Evolutionary conservation across 2,113 vertebrate species (phyloP).

Genomic region (Thamnaconus septentrionalis): DNA sequence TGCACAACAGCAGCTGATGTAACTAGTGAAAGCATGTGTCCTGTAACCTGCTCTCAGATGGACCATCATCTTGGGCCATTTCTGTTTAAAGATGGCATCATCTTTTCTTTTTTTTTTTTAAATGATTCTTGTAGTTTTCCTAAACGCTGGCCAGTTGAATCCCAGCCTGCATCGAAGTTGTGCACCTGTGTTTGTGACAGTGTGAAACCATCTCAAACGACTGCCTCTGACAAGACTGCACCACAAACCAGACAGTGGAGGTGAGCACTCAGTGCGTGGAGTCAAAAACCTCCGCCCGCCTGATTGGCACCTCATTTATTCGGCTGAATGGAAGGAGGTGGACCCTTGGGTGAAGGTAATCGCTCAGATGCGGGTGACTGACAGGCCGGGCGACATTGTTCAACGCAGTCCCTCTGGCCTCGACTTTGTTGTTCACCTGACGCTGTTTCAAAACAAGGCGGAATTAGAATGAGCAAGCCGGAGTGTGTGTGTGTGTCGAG

Average conservation of each 20-base stretch:
- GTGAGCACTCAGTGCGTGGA: conserved; percentile 32
- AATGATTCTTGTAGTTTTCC: no score
- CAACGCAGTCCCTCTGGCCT: conserved; percentile 44
- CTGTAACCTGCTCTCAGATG: no score
- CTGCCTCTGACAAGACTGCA: conserved; percentile 32
- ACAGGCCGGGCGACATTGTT: conserved; percentile 31
- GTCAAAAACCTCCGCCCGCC: conserved; percentile 28
- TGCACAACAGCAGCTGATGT: no score
- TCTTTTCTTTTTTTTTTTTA: no score
- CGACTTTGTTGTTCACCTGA: conserved; percentile 36
- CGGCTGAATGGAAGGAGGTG: conserved; percentile 56
- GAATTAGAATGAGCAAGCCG: conserved; percentile 33
- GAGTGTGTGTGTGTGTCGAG: conserved; percentile 29
- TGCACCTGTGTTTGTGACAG: no score
- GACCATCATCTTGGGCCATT: no score
- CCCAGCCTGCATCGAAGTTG: no score
- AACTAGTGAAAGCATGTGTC: no score
- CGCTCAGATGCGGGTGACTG: conserved; percentile 42
- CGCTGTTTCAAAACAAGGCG: conserved; percentile 11
- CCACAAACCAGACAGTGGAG: conserved; percentile 31
- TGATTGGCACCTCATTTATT: conserved; percentile 67
- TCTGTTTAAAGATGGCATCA: no score
- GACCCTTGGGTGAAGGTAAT: conserved; percentile 37
- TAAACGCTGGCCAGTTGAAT: no score
- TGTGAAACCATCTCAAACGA: neutral